Percentiles rank a stretch among this genome's conserved stretches.
Conservation (phyloP, 2,888 invertebrate species). For the Ferrisia virgata region DNA sequence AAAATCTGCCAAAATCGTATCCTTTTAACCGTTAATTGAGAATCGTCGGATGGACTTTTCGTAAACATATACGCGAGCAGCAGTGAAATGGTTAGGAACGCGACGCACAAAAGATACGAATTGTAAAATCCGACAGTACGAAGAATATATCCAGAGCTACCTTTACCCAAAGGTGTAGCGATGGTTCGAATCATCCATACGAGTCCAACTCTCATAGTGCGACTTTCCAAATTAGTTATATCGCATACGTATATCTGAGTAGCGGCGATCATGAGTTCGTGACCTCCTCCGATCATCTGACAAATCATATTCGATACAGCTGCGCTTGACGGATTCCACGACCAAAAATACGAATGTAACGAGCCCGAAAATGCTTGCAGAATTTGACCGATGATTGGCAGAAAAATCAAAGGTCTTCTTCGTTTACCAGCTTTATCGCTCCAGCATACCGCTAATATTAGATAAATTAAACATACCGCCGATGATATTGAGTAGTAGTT, state of each 20-base stretch:
- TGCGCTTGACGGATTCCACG: constrained; percentile 47
- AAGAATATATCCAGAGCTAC: neutral
- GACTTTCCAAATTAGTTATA: neutral
- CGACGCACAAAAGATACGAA: neutral
- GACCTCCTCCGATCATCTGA: neutral
- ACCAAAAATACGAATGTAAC: constrained; percentile 49
- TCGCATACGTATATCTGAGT: constrained; percentile 18
- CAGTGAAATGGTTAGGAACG: neutral
- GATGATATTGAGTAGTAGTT: neutral
- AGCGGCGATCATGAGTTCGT: neutral
- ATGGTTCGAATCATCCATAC: neutral
- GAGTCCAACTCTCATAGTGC: neutral
- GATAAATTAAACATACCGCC: neutral
- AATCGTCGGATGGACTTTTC: neutral
- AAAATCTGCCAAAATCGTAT: neutral
- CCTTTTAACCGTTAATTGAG: neutral
- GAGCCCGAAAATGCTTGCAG: constrained; percentile 47
- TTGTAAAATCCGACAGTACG: constrained; percentile 6
- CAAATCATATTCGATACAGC: neutral
- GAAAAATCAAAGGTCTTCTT: constrained; percentile 47
- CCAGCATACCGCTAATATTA: neutral
- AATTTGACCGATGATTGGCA: constrained; percentile 48
- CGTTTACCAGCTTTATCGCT: constrained; percentile 37
- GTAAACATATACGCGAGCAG: neutral
- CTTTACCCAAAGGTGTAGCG: neutral